Percentiles rank a stretch among this genome's conserved stretches.
These are phyloP conservation scores for Celastrina argiolus DNA, from an alignment of 2,888 invertebrate species.

Conservation along the genomic window DNA sequence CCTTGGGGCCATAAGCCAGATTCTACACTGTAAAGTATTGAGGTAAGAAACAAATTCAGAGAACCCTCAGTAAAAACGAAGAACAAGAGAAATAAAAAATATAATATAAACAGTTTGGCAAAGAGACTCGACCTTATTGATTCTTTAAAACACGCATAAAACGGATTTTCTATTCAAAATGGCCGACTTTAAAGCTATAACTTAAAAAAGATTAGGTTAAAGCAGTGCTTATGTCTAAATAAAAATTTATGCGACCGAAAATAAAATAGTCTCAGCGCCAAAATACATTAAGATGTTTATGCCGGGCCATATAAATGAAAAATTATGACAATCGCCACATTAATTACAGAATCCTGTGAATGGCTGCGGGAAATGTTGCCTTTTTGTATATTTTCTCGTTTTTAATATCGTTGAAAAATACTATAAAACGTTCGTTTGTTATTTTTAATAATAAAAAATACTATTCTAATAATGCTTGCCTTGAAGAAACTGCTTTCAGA, in stretches of 20 bases:
- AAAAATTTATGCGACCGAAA: not conserved
- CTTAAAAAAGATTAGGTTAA: conserved; percentile 17
- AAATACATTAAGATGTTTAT: conserved; percentile 21
- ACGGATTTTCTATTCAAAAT: not conserved
- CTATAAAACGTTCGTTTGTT: no score
- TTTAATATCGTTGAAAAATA: not conserved
- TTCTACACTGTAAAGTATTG: not conserved
- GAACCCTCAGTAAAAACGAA: not conserved
- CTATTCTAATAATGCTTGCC: no score
- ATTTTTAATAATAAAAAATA: no score
- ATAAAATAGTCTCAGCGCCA: conserved; percentile 5
- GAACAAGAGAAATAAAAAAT: not conserved
- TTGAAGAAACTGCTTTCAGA: no score
- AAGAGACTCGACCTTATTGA: not conserved
- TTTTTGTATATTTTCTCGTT: conserved; percentile 3
- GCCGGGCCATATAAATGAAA: conserved; percentile 15
- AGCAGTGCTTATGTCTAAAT: not conserved
- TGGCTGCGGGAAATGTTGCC: not conserved
- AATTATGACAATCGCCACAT: conserved; percentile 19
- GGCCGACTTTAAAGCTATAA: not conserved
- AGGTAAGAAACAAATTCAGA: not conserved
- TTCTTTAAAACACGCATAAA: not conserved
- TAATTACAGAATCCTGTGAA: conserved; percentile 9
- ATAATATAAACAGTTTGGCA: not conserved
- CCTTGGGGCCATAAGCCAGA: not conserved